A percentile compares a stretch with the other conserved stretches of the same genome.
phyloP scores from a whole-genome alignment of 2,888 invertebrate species.

The Drosophila acutilabella region DNA sequence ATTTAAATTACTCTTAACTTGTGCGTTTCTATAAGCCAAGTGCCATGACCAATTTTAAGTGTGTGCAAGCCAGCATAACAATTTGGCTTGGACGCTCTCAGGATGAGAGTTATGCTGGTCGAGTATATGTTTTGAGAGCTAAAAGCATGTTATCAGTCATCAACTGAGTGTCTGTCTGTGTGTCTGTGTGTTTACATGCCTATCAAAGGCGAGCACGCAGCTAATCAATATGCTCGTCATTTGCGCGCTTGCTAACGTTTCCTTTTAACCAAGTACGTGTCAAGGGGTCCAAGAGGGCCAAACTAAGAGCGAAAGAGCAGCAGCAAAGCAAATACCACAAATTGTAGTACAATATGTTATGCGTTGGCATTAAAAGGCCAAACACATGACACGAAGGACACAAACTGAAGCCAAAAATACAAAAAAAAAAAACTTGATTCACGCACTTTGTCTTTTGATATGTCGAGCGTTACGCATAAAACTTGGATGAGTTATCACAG shows the following conservation, averaged over 20 bases:
- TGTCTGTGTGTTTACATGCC: conserved; percentile 61
- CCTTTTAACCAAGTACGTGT: conserved; percentile 81
- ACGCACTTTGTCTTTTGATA: conserved; percentile 54
- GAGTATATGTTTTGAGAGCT: conserved; percentile 63
- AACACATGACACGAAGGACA: conserved; percentile 34
- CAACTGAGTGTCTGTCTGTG: conserved; percentile 12
- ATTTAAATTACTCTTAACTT: background rate
- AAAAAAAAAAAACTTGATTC: conserved; percentile 7
- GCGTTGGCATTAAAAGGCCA: conserved; percentile 40
- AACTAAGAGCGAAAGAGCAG: background rate
- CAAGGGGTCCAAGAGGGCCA: conserved; percentile 56
- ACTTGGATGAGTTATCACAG: conserved; percentile 76
- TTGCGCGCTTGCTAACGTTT: conserved; percentile 68
- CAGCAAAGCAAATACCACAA: conserved; percentile 35
- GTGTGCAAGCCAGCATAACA: conserved; percentile 51
- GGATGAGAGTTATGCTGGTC: conserved; percentile 34
- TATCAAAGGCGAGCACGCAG: conserved; percentile 65
- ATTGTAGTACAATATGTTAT: conserved; percentile 40
- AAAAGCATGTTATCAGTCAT: conserved; percentile 76
- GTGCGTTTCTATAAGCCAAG: background rate
- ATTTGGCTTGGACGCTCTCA: conserved; percentile 12
- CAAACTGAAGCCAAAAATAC: conserved; percentile 8
- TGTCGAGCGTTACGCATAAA: conserved; percentile 62
- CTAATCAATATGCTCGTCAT: conserved; percentile 81
- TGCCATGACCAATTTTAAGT: conserved; percentile 39